These are phyloP conservation scores for Neotoma lepida DNA, from an alignment of 2,113 vertebrate species.

Conservation along the genomic window DNA sequence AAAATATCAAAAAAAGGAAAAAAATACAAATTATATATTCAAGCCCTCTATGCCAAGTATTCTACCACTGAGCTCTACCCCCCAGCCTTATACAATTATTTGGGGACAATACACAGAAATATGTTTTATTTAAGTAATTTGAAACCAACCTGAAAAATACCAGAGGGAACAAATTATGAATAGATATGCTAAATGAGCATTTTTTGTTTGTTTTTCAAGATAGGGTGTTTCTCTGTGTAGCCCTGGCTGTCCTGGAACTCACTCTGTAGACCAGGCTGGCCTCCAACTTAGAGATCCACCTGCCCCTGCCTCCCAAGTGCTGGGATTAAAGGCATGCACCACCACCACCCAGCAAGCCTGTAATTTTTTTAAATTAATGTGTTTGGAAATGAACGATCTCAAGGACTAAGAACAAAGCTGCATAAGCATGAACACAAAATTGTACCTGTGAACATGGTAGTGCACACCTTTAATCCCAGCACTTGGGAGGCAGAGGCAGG, in stretches of 20 bases:
- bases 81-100: not conserved
- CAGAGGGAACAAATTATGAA: not conserved
- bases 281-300: no score
- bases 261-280: no score
- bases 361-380: constrained; percentile 31
- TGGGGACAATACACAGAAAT: not conserved
- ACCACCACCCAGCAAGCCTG: not conserved
- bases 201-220: no score
- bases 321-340: no score
- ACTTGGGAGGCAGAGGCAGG: not conserved
- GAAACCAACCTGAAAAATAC: constrained; percentile 27
- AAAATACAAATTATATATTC: not conserved
- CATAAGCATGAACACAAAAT: not conserved
- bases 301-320: no score
- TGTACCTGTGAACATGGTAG: not conserved
- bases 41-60: not conserved
- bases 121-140: not conserved
- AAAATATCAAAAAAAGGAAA: no score
- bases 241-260: no score
- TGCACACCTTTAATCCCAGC: not conserved
- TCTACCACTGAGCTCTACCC: not conserved
- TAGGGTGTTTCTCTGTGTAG: no score
- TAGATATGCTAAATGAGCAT: not conserved
- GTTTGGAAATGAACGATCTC: constrained; percentile 1
- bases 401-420: not conserved